phyloP scores from a whole-genome alignment of 2,113 vertebrate species.

The Neodontobutis hainanensis region DNA sequence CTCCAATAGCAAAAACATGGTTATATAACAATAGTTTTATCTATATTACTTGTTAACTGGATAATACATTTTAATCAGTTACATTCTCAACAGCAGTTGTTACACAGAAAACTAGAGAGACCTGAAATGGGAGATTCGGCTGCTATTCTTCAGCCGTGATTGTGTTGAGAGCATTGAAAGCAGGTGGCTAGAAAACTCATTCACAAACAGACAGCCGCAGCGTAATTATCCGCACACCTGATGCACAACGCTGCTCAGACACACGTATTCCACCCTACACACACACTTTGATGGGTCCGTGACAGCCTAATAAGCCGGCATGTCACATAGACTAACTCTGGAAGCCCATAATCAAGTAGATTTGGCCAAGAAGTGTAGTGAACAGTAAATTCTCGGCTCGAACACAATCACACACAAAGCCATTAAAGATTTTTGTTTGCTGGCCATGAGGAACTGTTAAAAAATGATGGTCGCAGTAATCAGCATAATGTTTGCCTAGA shows the following conservation, averaged over 20 bases:
- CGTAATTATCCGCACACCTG: constrained; percentile 37
- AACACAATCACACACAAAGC: constrained; percentile 27
- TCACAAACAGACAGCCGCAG: constrained; percentile 26
- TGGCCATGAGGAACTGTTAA: constrained; percentile 47
- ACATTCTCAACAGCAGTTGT: not conserved
- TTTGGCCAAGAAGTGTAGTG: constrained; percentile 41
- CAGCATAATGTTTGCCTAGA: constrained; percentile 63
- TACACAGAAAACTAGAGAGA: not conserved
- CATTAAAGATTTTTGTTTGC: constrained; percentile 48
- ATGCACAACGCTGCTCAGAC: constrained; percentile 15
- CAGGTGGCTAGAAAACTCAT: constrained; percentile 40
- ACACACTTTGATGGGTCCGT: constrained; percentile 37
- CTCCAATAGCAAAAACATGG: too few species aligned
- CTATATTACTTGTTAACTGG: not conserved
- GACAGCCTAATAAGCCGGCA: constrained; percentile 50
- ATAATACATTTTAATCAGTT: not conserved
- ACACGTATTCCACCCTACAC: constrained; percentile 1
- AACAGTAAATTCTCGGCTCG: constrained; percentile 21
- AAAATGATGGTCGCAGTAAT: constrained; percentile 59
- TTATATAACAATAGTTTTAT: constrained; percentile 10
- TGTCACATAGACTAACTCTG: constrained; percentile 47
- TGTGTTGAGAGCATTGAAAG: constrained; percentile 21
- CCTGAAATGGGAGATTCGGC: not conserved
- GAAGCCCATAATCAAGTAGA: constrained; percentile 49
- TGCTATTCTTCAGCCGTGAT: constrained; percentile 24